Evolutionary conservation across 2,113 vertebrate species (phyloP).

Genomic region (Ranitomeya variabilis): DNA sequence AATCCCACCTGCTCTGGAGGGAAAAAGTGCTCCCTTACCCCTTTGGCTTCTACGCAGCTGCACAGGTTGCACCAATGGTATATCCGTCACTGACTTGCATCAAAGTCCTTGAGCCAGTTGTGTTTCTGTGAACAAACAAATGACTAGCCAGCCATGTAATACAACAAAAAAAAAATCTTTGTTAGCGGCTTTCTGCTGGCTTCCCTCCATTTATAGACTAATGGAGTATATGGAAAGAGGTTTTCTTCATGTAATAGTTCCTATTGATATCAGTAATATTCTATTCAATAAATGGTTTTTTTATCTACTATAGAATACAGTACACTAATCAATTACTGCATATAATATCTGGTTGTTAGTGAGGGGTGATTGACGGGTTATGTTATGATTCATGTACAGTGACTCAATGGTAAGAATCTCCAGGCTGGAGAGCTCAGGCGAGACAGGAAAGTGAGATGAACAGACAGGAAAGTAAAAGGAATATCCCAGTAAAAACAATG

Average conservation of each 20-base stretch:
- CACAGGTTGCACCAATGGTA: no score
- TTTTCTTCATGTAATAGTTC: neutral
- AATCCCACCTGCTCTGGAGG: no score
- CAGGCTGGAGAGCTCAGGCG: neutral
- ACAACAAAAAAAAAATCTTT: neutral
- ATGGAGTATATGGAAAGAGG: neutral
- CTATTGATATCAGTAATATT: neutral
- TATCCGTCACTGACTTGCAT: no score
- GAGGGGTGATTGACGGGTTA: neutral
- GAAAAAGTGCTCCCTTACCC: no score
- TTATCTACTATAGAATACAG: neutral
- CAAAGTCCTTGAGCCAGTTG: no score
- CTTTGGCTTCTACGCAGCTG: no score
- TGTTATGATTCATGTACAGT: constrained; percentile 44
- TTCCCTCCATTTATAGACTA: neutral
- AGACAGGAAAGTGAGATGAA: constrained; percentile 55
- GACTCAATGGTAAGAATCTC: constrained; percentile 42
- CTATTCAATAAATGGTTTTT: neutral
- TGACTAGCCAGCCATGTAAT: neutral
- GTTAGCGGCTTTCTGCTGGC: no score
- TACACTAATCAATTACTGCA: neutral
- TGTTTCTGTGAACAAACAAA: neutral
- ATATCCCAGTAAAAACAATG: constrained; percentile 36
- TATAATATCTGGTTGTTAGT: neutral
- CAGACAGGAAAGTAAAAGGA: constrained; percentile 53